These are phyloP conservation scores for Drosophila robusta DNA, from an alignment of 2,888 invertebrate genomes.

Conservation along the genomic window DNA sequence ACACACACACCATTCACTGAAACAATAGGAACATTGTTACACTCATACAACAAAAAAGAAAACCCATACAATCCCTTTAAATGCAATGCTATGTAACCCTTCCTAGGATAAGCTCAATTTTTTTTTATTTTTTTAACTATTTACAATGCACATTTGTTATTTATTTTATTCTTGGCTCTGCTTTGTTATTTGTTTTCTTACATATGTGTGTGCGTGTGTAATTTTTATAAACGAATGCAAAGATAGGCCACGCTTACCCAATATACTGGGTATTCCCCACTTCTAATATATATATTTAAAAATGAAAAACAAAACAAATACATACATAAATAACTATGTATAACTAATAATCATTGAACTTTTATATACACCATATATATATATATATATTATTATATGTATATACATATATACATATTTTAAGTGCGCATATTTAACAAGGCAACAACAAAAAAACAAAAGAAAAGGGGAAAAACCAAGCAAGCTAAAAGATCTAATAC, in stretches of 20 bases:
- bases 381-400: conserved; percentile 30
- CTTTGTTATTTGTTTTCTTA: conserved; percentile 60
- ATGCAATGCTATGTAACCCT: conserved; percentile 32
- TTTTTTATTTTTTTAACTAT: conserved; percentile 35
- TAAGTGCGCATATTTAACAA: conserved; percentile 68
- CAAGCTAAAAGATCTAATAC: conserved; percentile 69
- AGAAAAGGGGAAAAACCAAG: conserved; percentile 41
- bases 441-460: conserved; percentile 14
- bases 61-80: conserved; percentile 7
- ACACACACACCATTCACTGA: conserved; percentile 4
- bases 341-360: conserved; percentile 69
- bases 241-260: conserved; percentile 56
- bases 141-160: conserved; percentile 72
- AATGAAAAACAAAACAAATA: conserved; percentile 25
- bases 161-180: conserved; percentile 55
- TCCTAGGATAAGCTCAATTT: conserved; percentile 45
- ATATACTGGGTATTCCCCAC: conserved; percentile 49
- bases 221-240: conserved; percentile 35
- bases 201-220: conserved; percentile 46
- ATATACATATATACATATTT: conserved; percentile 41
- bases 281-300: conserved; percentile 22
- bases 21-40: conserved; percentile 33
- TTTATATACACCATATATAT: conserved; percentile 63
- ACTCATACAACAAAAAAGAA: conserved; percentile 1
- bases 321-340: conserved; percentile 55